These are phyloP conservation scores for Sorex araneus DNA, from an alignment of 2,113 vertebrate genomes.

Conservation along the genomic window DNA sequence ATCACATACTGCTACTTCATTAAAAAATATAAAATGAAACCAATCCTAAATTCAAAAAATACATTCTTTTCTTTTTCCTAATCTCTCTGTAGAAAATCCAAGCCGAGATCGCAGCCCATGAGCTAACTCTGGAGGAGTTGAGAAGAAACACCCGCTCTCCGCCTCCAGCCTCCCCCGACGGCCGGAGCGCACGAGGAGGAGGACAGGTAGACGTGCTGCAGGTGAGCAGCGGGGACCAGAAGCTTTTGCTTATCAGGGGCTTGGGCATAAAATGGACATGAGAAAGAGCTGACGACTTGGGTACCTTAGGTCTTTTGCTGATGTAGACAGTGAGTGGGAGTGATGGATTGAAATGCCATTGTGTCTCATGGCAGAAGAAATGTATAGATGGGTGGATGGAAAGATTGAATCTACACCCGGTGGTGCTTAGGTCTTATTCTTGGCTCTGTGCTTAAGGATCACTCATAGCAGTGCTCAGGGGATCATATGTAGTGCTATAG, in stretches of 20 bases:
- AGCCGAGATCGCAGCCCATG: conserved; percentile 94
- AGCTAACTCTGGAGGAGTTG: conserved; percentile 94
- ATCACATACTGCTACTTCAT: background rate
- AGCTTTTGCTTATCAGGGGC: background rate
- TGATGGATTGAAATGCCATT: background rate
- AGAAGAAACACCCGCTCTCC: conserved; percentile 91
- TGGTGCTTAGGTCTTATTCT: no score
- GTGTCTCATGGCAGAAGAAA: rapidly evolving
- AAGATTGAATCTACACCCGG: no score
- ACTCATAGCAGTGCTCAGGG: no score
- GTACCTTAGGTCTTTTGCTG: background rate
- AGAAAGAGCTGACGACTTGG: no score
- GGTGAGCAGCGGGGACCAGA: conserved; percentile 86
- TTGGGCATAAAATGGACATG: background rate
- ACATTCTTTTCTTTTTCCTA: background rate
- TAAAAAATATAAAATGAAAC: background rate
- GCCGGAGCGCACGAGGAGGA: conserved; percentile 91
- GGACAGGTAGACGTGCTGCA: conserved; percentile 95
- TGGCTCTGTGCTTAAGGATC: no score
- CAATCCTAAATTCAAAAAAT: background rate
- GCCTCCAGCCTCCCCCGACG: conserved; percentile 89
- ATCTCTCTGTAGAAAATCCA: conserved; percentile 92
- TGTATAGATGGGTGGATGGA: no score
- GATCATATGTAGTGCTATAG: no score
- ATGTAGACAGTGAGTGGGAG: no score